A percentile compares a stretch with the other conserved stretches of the same genome.
Conservation (phyloP, 1,140 invertebrate species). For the Globodera ellingtonae region DNA sequence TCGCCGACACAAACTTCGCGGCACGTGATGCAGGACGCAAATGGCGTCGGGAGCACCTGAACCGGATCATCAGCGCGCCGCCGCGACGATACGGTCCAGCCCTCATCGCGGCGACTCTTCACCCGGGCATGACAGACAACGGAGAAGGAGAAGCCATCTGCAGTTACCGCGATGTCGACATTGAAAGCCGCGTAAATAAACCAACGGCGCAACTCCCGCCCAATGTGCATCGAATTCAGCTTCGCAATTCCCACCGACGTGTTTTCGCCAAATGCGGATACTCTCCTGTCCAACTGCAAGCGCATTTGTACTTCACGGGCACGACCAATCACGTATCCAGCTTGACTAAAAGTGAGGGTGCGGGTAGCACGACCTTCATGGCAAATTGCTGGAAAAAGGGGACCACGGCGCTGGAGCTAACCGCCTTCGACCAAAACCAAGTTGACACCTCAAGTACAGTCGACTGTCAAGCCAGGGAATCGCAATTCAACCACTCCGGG, state of each 20-base stretch:
- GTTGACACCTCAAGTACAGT: background rate
- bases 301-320: background rate
- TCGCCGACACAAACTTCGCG: too few species aligned
- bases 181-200: background rate
- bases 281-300: background rate
- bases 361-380: background rate
- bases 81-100: background rate
- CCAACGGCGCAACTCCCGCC: background rate
- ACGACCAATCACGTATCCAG: background rate
- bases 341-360: background rate
- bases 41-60: background rate
- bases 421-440: background rate
- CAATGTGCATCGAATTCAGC: background rate
- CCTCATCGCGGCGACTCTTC: background rate
- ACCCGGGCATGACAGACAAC: background rate
- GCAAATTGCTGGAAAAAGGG: background rate
- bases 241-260: background rate
- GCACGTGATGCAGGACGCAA: background rate
- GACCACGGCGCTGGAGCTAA: background rate
- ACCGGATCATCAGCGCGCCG: background rate
- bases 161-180: background rate
- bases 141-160: background rate
- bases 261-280: background rate
- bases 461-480: background rate
- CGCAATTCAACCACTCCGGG: background rate